Evolutionary conservation across 2,797 vertebrate species (phyloP).

Genomic region (Myiotriccus ornatus): DNA sequence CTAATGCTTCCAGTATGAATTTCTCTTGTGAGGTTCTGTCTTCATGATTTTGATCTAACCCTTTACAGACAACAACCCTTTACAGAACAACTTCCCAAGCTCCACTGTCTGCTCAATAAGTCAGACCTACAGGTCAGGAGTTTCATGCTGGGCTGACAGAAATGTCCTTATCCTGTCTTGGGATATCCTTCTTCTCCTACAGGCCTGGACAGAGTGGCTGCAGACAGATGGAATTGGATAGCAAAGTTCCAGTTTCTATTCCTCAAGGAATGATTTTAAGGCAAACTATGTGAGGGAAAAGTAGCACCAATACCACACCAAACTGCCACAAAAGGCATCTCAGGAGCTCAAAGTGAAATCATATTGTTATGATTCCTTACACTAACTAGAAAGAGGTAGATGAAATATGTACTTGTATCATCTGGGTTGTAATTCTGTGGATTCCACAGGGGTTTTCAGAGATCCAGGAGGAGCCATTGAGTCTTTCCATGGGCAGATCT

Average conservation of each 20-base stretch:
- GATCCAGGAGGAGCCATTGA: neutral
- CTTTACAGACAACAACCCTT: neutral
- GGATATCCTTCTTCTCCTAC: neutral
- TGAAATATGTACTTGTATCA: neutral
- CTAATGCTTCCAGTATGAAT: neutral
- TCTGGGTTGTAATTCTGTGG: neutral
- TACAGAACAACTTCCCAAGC: neutral
- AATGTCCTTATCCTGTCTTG: neutral
- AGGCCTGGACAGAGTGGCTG: neutral
- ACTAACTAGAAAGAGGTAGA: neutral
- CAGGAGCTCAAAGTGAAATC: neutral
- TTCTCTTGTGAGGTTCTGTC: neutral
- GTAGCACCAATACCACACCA: neutral
- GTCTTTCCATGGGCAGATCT: neutral
- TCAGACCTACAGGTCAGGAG: neutral
- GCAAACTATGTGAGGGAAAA: neutral
- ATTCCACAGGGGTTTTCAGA: neutral
- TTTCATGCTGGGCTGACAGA: neutral
- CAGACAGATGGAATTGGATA: neutral
- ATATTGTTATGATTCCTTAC: neutral
- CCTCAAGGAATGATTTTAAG: neutral
- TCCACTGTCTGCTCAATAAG: neutral
- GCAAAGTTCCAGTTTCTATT: neutral
- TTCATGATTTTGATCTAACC: neutral
- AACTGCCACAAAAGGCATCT: neutral